Conservation (phyloP, 2,888 invertebrate species). For the Tolmerus cingulatus region DNA sequence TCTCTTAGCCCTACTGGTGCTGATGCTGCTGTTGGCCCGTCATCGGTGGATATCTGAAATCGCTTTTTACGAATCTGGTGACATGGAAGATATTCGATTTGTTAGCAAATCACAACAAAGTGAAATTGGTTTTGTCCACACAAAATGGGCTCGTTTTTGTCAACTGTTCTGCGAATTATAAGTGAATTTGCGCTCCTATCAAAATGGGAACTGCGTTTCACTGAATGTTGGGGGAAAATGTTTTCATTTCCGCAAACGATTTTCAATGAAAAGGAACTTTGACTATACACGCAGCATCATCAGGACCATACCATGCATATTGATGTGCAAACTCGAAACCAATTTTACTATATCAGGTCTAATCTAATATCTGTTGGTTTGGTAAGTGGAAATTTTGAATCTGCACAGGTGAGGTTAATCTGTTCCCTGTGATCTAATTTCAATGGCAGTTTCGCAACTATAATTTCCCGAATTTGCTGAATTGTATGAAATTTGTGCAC, state of each 20-base stretch:
- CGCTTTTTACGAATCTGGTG: conserved; percentile 15
- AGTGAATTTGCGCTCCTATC: neutral
- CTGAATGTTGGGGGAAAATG: neutral
- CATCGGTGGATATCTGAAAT: conserved; percentile 16
- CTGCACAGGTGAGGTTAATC: neutral
- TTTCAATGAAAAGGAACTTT: neutral
- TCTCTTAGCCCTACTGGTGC: neutral
- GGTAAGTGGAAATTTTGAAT: neutral
- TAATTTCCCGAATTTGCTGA: neutral
- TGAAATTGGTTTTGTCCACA: neutral
- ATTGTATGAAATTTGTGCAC: neutral
- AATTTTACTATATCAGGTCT: neutral
- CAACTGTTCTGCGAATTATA: neutral
- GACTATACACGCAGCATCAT: neutral
- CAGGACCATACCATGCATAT: neutral
- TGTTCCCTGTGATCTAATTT: neutral
- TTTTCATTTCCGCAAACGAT: neutral
- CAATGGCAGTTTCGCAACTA: neutral
- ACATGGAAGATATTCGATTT: conserved; percentile 32
- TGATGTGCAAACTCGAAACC: neutral
- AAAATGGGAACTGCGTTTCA: neutral
- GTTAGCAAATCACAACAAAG: conserved; percentile 21
- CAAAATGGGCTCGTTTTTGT: neutral
- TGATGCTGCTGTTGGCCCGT: neutral
- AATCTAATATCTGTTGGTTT: neutral